These are phyloP conservation scores for Salvator merianae DNA, from an alignment of 2,113 vertebrate species.

Conservation along the genomic window DNA sequence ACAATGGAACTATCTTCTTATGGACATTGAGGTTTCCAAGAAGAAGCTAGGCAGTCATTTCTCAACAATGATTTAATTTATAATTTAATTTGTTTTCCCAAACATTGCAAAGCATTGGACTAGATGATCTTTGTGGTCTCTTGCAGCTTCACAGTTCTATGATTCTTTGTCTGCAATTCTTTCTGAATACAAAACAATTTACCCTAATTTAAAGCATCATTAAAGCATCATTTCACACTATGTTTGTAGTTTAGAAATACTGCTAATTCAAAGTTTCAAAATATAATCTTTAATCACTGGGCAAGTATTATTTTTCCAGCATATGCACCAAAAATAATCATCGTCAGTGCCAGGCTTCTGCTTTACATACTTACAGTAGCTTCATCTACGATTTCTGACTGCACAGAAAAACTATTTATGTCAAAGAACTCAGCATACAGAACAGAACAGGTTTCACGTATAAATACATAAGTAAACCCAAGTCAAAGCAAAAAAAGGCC, in stretches of 20 bases:
- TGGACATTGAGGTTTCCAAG: no score
- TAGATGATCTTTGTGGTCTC: no score
- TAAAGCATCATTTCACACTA: neutral
- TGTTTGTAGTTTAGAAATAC: neutral
- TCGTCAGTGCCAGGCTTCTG: no score
- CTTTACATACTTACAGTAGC: neutral
- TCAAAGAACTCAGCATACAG: neutral
- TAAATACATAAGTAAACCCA: neutral
- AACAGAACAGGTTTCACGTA: neutral
- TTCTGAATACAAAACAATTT: neutral
- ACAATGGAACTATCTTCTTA: no score
- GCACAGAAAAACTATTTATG: neutral
- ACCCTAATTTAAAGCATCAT: neutral
- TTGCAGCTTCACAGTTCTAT: no score
- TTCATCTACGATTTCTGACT: neutral
- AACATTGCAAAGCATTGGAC: no score
- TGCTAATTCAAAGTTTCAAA: neutral
- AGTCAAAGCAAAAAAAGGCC: neutral
- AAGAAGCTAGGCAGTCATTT: no score
- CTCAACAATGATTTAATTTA: no score
- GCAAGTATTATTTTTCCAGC: neutral
- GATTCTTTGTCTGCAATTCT: neutral
- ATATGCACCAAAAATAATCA: neutral
- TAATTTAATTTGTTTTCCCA: no score
- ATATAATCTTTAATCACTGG: neutral